A percentile compares a stretch with the other conserved stretches of the same genome.
Conservation (phyloP, 2,113 vertebrate genomes). For the Loxodonta africana region DNA sequence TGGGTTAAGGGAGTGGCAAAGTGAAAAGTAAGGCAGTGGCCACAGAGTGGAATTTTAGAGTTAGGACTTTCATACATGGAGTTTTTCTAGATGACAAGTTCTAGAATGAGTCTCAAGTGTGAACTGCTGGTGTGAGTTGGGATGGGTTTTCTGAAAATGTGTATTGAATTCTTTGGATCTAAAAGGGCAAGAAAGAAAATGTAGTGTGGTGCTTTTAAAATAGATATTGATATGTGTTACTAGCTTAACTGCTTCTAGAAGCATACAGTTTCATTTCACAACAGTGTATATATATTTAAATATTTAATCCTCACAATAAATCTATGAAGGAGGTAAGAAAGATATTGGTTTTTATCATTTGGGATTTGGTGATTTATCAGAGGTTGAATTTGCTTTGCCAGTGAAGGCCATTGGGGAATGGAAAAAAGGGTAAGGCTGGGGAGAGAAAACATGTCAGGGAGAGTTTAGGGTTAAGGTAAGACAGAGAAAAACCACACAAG, state of each 20-base stretch:
- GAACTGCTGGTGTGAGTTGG: background rate
- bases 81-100: background rate
- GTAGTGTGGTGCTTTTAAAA: conserved; percentile 27
- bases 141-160: conserved; percentile 26
- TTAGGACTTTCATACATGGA: background rate
- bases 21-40: background rate
- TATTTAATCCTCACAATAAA: conserved; percentile 27
- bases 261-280: background rate
- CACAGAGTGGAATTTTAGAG: background rate
- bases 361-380: background rate
- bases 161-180: conserved; percentile 43
- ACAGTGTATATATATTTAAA: background rate
- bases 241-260: conserved; percentile 11
- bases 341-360: background rate
- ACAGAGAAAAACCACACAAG: background rate
- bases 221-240: background rate
- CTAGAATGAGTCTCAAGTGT: background rate
- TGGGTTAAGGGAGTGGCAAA: background rate
- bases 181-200: background rate
- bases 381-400: background rate
- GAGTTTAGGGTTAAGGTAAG: background rate
- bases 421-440: background rate
- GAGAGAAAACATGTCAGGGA: background rate
- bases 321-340: background rate
- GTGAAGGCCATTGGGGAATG: background rate